A percentile compares a stretch with the other conserved stretches of the same genome.
Conservation (phyloP, 35 echinoderm and acorn worm species). For the Anneissia japonica region DNA sequence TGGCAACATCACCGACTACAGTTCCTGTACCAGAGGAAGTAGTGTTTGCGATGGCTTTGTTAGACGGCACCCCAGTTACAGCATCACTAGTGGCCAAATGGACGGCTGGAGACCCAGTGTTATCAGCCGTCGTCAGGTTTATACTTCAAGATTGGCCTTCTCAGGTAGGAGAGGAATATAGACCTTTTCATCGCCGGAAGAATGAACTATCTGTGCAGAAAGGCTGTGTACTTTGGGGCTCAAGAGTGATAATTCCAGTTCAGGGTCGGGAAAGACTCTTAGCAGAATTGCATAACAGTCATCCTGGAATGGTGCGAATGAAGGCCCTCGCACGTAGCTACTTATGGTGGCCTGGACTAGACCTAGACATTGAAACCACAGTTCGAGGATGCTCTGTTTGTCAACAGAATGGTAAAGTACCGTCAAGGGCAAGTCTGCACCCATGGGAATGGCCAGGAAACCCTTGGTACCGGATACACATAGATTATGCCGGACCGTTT, state of each 20-base stretch:
- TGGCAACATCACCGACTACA: not conserved
- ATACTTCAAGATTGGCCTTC: not conserved
- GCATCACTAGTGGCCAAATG: not conserved
- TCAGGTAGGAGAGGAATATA: not conserved
- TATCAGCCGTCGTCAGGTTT: not conserved
- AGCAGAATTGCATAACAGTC: slow-evolving; percentile 46
- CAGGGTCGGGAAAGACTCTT: slow-evolving; percentile 32
- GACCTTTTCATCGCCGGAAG: not conserved
- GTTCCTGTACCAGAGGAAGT: slow-evolving; percentile 26
- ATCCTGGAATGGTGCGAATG: slow-evolving; percentile 51
- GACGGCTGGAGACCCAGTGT: slow-evolving; percentile 14
- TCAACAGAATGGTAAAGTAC: not conserved
- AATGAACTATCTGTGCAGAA: slow-evolving; percentile 7
- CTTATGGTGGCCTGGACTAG: slow-evolving; percentile 56
- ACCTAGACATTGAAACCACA: slow-evolving; percentile 16
- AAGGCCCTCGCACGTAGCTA: slow-evolving; percentile 66
- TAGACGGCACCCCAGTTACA: not conserved
- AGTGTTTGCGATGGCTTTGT: not conserved
- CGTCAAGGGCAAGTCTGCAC: not conserved
- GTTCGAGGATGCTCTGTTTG: slow-evolving; percentile 9
- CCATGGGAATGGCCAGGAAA: slow-evolving; percentile 16
- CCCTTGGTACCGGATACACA: slow-evolving; percentile 6
- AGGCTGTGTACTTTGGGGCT: slow-evolving; percentile 23
- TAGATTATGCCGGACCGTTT: slow-evolving; percentile 27
- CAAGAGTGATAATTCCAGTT: slow-evolving; percentile 39